A percentile compares a stretch with the other conserved stretches of the same genome.
These are phyloP conservation scores for Tyria jacobaeae DNA, from an alignment of 2,888 invertebrate genomes.

Conservation along the genomic window DNA sequence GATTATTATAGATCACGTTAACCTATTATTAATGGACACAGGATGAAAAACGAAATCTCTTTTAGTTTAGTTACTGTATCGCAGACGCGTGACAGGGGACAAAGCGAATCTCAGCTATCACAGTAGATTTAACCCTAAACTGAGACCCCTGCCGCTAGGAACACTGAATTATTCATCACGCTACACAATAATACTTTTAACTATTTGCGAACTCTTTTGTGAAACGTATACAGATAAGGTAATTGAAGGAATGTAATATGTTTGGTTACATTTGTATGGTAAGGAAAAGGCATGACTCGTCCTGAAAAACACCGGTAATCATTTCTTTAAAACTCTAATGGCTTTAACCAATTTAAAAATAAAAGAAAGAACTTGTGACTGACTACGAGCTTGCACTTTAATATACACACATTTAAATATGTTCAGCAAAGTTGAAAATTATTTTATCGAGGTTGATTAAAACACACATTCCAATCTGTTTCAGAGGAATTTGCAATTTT, in stretches of 20 bases:
- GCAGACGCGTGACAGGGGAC: slow-evolving; percentile 48
- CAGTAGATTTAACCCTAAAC: slow-evolving; percentile 38
- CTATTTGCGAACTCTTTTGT: slow-evolving; percentile 33
- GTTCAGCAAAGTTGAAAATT: background rate
- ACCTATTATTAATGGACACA: slow-evolving; percentile 36
- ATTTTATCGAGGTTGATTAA: slow-evolving; percentile 10
- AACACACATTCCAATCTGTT: slow-evolving; percentile 6
- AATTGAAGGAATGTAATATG: slow-evolving; percentile 20
- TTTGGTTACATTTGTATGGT: background rate
- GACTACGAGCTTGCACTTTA: background rate
- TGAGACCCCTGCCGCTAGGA: slow-evolving; percentile 38
- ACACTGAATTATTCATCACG: slow-evolving; percentile 59
- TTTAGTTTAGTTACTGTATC: slow-evolving; percentile 29
- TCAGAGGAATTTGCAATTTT: background rate
- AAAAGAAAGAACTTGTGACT: too few species aligned
- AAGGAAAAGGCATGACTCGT: background rate
- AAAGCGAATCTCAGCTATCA: slow-evolving; percentile 40
- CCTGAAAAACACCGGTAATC: background rate
- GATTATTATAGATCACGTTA: background rate
- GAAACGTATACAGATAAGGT: slow-evolving; percentile 36
- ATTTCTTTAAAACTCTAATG: background rate
- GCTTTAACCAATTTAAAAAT: background rate
- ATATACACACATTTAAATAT: background rate
- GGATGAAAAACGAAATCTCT: slow-evolving; percentile 33
- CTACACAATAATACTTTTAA: slow-evolving; percentile 51